phyloP scores from a whole-genome alignment of 2,797 vertebrate genomes.

The Helicolenus hilgendorfi region DNA sequence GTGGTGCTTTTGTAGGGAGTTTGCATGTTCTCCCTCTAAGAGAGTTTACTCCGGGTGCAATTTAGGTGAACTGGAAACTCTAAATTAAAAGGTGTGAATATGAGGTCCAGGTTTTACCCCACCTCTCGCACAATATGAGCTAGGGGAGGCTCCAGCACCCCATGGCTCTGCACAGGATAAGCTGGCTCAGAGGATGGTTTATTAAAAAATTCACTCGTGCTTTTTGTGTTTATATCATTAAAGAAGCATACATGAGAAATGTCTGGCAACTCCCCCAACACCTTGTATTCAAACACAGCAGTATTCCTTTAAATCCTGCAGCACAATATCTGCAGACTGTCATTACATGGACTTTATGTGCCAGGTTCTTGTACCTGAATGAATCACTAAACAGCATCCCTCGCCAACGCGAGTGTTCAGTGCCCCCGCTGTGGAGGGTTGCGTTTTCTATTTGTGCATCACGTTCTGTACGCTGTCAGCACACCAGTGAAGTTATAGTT shows the following conservation, averaged over 20 bases:
- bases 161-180: not conserved
- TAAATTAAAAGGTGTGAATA: conserved; percentile 6
- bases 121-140: not conserved
- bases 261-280: not conserved
- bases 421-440: not conserved
- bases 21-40: not conserved
- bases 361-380: conserved; percentile 2
- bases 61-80: not conserved
- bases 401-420: not conserved
- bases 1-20: not conserved
- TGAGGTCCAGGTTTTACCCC: not conserved
- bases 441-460: conserved; percentile 7
- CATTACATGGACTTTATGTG: conserved; percentile 26
- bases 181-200: not conserved
- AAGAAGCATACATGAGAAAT: conserved; percentile 14
- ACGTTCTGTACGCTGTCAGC: not conserved
- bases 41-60: not conserved
- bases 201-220: not conserved
- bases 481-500: conserved; percentile 6
- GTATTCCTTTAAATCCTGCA: not conserved
- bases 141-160: not conserved
- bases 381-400: conserved; percentile 12
- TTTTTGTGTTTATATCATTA: not conserved
- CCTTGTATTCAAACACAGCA: not conserved
- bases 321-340: conserved; percentile 24